These are phyloP conservation scores for Lottia scabra DNA, from an alignment of 2,888 invertebrate species.

Conservation along the genomic window DNA sequence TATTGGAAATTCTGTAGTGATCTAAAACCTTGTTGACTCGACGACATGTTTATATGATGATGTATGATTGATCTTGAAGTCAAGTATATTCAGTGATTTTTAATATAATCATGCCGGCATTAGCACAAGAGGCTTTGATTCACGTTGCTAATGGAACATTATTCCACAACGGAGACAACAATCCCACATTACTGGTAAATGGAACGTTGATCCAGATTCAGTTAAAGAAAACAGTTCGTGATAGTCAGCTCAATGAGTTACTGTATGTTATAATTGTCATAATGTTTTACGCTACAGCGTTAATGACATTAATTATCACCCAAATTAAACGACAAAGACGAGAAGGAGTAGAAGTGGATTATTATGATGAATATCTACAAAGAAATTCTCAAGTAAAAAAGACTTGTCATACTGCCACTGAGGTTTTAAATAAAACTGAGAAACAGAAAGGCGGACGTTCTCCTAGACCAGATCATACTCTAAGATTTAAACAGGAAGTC, in stretches of 20 bases:
- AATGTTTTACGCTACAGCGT: slow-evolving; percentile 60
- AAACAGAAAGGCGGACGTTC: slow-evolving; percentile 11
- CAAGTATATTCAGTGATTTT: too few relatives aligned
- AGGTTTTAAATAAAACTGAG: slow-evolving; percentile 16
- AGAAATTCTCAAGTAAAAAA: slow-evolving; percentile 51
- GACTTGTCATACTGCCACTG: slow-evolving; percentile 42
- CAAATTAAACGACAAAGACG: slow-evolving; percentile 55
- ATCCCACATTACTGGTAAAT: slow-evolving; percentile 29
- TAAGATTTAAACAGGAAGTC: background rate
- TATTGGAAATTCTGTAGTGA: too few relatives aligned
- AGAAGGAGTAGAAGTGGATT: slow-evolving; percentile 55
- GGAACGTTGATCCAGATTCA: slow-evolving; percentile 33
- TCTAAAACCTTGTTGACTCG: too few relatives aligned
- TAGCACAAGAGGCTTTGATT: background rate
- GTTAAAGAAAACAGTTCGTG: slow-evolving; percentile 41
- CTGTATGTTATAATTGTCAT: slow-evolving; percentile 62
- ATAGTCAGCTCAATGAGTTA: slow-evolving; percentile 59
- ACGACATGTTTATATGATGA: too few relatives aligned
- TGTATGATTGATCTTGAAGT: too few relatives aligned
- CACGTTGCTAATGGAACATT: slow-evolving; percentile 14
- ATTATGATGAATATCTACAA: slow-evolving; percentile 62
- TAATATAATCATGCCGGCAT: background rate
- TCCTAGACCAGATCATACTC: slow-evolving; percentile 5
- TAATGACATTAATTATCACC: slow-evolving; percentile 60
- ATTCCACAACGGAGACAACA: slow-evolving; percentile 12